These are phyloP conservation scores for Andrena haemorrhoa DNA, from an alignment of 2,888 invertebrate species.

Conservation along the genomic window DNA sequence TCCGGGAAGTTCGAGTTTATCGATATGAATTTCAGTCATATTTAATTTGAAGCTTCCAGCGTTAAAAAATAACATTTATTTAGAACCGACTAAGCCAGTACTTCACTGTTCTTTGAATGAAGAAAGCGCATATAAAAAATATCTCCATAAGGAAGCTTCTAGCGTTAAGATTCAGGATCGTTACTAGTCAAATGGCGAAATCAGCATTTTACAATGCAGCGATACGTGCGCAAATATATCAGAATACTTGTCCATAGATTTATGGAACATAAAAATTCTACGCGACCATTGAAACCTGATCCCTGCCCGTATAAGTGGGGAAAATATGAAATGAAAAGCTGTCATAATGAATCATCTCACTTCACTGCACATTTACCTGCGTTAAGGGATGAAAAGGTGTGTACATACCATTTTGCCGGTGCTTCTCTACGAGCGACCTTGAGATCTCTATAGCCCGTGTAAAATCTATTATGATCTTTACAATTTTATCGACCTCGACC, in stretches of 20 bases:
- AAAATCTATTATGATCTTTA: conserved; percentile 66
- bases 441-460: conserved; percentile 53
- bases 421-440: conserved; percentile 48
- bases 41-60: background rate
- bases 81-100: background rate
- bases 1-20: background rate
- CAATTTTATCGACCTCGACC: conserved; percentile 52
- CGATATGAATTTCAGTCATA: background rate
- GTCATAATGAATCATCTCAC: conserved; percentile 83
- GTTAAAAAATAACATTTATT: background rate
- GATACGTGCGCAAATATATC: background rate
- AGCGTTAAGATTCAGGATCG: background rate
- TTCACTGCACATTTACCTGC: conserved; percentile 80
- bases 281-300: conserved; percentile 69
- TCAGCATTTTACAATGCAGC: background rate
- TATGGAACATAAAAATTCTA: conserved; percentile 24
- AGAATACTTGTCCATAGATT: conserved; percentile 12
- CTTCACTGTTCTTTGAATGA: background rate
- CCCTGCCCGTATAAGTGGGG: conserved; percentile 61
- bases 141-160: background rate
- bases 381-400: conserved; percentile 69
- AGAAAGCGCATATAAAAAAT: background rate
- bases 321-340: conserved; percentile 83
- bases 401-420: conserved; percentile 82
- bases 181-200: conserved; percentile 8